phyloP scores from a whole-genome alignment of 2,888 invertebrate genomes.

The Schizaphis graminum region DNA sequence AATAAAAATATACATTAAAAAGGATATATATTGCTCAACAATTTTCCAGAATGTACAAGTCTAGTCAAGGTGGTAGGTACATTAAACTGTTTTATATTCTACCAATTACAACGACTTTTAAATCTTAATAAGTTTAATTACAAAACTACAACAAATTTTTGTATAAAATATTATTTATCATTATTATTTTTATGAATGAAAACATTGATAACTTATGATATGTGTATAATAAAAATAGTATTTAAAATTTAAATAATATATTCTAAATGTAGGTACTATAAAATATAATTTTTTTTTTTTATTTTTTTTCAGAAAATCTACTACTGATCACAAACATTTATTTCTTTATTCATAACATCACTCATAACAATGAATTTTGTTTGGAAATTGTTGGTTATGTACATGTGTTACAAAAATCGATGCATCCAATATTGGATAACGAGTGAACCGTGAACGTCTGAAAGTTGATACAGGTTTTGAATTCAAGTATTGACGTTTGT shows the following conservation, averaged over 20 bases:
- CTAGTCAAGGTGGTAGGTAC: neutral
- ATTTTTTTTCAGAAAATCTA: neutral
- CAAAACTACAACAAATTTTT: neutral
- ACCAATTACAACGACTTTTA: neutral
- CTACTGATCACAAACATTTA: neutral
- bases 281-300: neutral
- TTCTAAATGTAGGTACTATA: neutral
- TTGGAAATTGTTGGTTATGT: neutral
- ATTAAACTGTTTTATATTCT: neutral
- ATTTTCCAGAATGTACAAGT: neutral
- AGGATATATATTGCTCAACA: neutral
- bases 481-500: constrained; percentile 38
- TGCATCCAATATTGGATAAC: constrained; percentile 14
- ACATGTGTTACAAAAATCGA: neutral
- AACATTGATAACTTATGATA: neutral
- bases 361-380: neutral
- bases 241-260: neutral
- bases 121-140: neutral
- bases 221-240: neutral
- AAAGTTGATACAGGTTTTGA: constrained; percentile 34
- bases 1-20: neutral
- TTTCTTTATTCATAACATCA: neutral
- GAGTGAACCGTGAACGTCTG: constrained; percentile 34
- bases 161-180: neutral
- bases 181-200: neutral